phyloP scores from a whole-genome alignment of 2,888 invertebrate genomes.

The Tinea semifulvella region DNA sequence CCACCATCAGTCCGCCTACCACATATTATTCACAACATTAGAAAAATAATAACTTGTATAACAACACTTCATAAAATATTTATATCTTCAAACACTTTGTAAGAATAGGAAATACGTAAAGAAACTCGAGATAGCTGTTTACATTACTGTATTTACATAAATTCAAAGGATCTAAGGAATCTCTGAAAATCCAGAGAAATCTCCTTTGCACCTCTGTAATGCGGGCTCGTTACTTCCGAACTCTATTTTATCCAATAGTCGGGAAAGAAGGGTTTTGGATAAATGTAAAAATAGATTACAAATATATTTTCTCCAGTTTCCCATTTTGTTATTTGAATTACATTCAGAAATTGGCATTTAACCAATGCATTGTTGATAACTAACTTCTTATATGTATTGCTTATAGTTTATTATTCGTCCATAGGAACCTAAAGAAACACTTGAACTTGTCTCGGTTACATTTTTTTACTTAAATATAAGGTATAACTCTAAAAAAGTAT shows the following conservation, averaged over 20 bases:
- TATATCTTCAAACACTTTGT: not conserved
- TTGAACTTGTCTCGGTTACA: too few species aligned
- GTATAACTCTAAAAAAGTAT: too few species aligned
- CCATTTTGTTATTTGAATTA: too few species aligned
- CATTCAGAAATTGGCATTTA: too few species aligned
- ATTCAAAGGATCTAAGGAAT: slow-evolving; percentile 30
- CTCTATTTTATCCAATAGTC: slow-evolving; percentile 13
- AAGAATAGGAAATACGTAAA: not conserved
- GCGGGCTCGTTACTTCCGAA: slow-evolving; percentile 10
- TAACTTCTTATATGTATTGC: too few species aligned
- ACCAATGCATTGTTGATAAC: too few species aligned
- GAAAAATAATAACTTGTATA: too few species aligned
- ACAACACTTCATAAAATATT: not conserved
- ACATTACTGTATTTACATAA: slow-evolving; percentile 34
- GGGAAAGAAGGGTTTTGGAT: not conserved
- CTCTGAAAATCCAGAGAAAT: slow-evolving; percentile 29
- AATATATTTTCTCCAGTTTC: not conserved
- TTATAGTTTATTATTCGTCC: too few species aligned
- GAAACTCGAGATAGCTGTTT: slow-evolving; percentile 9
- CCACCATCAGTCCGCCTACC: too few species aligned
- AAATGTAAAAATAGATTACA: not conserved
- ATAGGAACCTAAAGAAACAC: too few species aligned
- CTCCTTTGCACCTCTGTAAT: slow-evolving; percentile 11
- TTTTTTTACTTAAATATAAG: too few species aligned
- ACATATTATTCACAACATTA: too few species aligned